Evolutionary conservation across 2,797 vertebrate genomes (phyloP).

Genomic region (Crax fasciolata): DNA sequence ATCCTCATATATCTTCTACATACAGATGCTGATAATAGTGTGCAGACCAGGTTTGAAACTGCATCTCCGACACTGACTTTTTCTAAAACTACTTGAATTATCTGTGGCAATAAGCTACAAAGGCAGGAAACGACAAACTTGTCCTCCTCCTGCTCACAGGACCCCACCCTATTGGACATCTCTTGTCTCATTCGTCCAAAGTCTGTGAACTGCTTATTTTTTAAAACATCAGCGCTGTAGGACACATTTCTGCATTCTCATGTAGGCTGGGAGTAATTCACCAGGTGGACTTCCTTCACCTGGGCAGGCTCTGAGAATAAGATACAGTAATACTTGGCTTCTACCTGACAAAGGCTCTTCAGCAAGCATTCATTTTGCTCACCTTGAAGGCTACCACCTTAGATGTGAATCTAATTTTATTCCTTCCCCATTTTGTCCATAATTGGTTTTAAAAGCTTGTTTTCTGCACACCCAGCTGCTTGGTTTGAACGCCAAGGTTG

Average conservation of each 20-base stretch:
- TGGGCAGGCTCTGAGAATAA: not conserved
- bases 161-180: conserved; percentile 63
- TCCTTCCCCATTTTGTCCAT: not conserved
- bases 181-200: not conserved
- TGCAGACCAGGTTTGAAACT: not conserved
- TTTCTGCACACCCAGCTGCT: not conserved
- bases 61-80: not conserved
- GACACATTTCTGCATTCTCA: not conserved
- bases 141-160: conserved; percentile 8
- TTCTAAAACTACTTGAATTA: not conserved
- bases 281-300: not conserved
- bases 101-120: not conserved
- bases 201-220: not conserved
- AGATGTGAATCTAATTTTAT: conserved; percentile 16
- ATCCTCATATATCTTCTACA: not conserved
- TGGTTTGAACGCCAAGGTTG: not conserved
- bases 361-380: conserved; percentile 44
- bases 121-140: conserved; percentile 6
- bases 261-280: not conserved
- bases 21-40: not conserved
- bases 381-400: conserved; percentile 65
- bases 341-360: conserved; percentile 53
- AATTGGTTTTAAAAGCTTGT: not conserved
- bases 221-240: not conserved
- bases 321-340: not conserved